phyloP scores from a whole-genome alignment of 35 echinoderm and acorn worm species.

The Ptychodera flava region DNA sequence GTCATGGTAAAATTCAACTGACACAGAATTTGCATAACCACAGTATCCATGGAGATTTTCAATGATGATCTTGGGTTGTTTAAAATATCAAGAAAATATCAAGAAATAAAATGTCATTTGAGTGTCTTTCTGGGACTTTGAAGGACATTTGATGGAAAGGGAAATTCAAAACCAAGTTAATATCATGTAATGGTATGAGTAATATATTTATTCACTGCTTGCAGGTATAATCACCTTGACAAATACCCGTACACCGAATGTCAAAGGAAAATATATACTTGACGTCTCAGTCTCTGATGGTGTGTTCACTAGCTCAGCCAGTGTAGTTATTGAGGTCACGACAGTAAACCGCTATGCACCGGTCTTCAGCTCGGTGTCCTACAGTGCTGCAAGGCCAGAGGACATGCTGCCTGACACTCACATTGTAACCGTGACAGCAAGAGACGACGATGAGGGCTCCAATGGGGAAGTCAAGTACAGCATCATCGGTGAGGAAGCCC shows the following conservation, averaged over 20 bases:
- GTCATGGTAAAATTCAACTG: no score
- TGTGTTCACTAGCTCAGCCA: conserved; percentile 87
- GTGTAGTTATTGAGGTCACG: conserved; percentile 45
- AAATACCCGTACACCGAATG: conserved; percentile 41
- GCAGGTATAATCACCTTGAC: conserved; percentile 78
- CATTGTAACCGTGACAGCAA: conserved; percentile 57
- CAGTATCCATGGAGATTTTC: no score
- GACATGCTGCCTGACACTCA: conserved; percentile 62
- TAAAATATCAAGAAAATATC: no score
- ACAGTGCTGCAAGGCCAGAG: conserved; percentile 66
- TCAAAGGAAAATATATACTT: conserved; percentile 46
- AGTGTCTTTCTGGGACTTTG: no score
- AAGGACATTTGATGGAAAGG: no score
- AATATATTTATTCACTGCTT: no score
- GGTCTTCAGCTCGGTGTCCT: conserved; percentile 58
- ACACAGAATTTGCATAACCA: no score
- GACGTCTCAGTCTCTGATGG: conserved; percentile 79
- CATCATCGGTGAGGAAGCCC: conserved; percentile 64
- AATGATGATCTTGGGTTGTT: no score
- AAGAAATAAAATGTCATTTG: no score
- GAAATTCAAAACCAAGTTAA: no score
- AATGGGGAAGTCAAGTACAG: conserved; percentile 64
- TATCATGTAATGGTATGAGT: no score
- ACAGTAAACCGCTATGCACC: conserved; percentile 71
- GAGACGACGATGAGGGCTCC: conserved; percentile 60